Evolutionary conservation across 2,113 vertebrate species (phyloP), one percentile per base, ranked within the genome.

Genomic region (Semicossyphus pulcher): DNA sequence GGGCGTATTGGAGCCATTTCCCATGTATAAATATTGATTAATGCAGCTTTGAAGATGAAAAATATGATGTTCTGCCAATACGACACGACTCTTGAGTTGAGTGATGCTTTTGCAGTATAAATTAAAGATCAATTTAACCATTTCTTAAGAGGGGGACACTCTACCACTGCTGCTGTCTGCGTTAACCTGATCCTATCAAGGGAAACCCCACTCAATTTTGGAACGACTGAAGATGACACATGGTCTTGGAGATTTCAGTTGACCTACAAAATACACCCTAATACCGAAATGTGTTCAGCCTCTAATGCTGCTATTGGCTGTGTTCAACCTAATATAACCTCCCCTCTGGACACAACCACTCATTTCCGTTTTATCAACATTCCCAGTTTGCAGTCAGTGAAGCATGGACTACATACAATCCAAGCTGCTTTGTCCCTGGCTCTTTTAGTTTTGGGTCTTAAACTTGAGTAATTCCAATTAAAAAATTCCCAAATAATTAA

Each of bases 381-480:
- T 47, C 11, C 21, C 65, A 75, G 34, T 68, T 68, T 61, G 45
- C 14, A 32, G 34, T 57, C 62, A 54, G 48, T 44, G 71, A 54
- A 72, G 74, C 48, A 11, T 12, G 37, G 21, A 36, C 52, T 3
- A 3, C 44, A 15, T 18, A 76, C 57, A 72, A 76, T 60, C 62
- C 47, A 36, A 52, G 49, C 37, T 60, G 47, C 73, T 77, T 63
- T 63, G 45, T 64, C 26, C 51, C 10, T 15, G 15, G 25, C 34
- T 52, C n/a, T 71, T 72, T 72, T 49, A 7, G 16, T 62, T 57
- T 60, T 57, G 21, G 1, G 26, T 48, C 36, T 41, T 58, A 64
- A 81, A 81, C 7, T 15, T 0, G 6, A 73, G 54, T 37, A 61
- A 63, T 61, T 74, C 79, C 51, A 72, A 71, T 82, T 44, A 57